Conservation (phyloP, 2,888 invertebrate genomes). For the Cetonia aurata region DNA sequence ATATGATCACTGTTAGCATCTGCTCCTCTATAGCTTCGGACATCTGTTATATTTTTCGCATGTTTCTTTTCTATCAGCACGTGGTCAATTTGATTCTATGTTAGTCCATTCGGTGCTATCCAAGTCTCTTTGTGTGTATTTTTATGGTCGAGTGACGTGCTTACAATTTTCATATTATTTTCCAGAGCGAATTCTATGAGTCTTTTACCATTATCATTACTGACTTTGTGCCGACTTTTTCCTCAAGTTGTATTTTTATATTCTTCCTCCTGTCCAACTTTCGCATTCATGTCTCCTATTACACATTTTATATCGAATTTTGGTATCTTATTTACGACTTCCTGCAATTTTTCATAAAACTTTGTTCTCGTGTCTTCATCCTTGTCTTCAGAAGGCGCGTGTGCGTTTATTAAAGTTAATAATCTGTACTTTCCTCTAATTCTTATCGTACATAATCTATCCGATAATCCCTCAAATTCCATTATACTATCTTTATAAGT, state of each 20-base stretch:
- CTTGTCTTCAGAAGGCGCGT: slow-evolving; percentile 51
- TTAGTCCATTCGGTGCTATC: slow-evolving; percentile 32
- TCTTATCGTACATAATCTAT: slow-evolving; percentile 49
- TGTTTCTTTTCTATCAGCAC: slow-evolving; percentile 20
- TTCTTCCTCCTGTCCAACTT: not conserved
- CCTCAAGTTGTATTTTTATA: not conserved
- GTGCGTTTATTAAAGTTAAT: slow-evolving; percentile 20
- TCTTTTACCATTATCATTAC: not conserved
- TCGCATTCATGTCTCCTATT: slow-evolving; percentile 5
- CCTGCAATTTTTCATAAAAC: slow-evolving; percentile 49
- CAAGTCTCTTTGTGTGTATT: slow-evolving; percentile 18
- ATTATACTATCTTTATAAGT: slow-evolving; percentile 23
- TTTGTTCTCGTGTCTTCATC: slow-evolving; percentile 43
- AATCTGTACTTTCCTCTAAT: slow-evolving; percentile 45
- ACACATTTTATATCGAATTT: not conserved
- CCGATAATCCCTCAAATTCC: slow-evolving; percentile 46
- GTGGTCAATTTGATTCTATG: slow-evolving; percentile 44
- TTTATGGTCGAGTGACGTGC: not conserved
- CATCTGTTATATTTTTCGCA: not conserved
- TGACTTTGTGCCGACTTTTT: not conserved
- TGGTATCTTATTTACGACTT: not conserved
- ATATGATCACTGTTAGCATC: slow-evolving; percentile 13
- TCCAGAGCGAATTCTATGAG: not conserved
- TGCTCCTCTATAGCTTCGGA: slow-evolving; percentile 8
- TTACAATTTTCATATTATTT: not conserved